Evolutionary conservation across 1,140 invertebrate genomes (phyloP), one percentile per base, ranked within the genome.

Genomic region (Drosophila gunungcola): DNA sequence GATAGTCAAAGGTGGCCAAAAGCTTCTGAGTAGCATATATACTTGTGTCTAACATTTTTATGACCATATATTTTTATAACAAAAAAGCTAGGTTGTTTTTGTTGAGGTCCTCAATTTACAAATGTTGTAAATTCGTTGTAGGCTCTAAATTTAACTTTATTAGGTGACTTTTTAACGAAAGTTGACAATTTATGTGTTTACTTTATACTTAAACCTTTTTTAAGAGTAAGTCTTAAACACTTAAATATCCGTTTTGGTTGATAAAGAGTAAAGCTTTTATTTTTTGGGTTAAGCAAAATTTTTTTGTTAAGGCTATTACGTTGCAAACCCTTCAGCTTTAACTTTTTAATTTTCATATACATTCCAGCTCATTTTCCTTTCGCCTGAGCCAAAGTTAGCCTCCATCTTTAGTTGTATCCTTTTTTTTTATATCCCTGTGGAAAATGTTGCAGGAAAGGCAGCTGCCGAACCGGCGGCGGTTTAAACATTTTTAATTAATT

Each of bases 401-500:
- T 27, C 46, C 7, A 34, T 43, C 52, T 56, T 62, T 55, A 13
- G 69, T 25, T 38, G 16, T 56, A 7, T 21, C 0, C 0, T 21
- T 51, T 60, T 70, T 46, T 36, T 25, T n/a, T 12, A 13, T 1
- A 9, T 25, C 41, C 46, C 21, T 39, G 3, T 3, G 11, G 42
- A 45, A 34, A 36, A 43, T 72, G 70, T 73, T 45, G 16, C 41
- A 46, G 53, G 27, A 69, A 56, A 48, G 29, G 54, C 73, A 76
- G 72, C 72, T 65, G 61, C 54, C 52, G 52, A 74, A 74, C 73
- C 73, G 39, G 60, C 81, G 77, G 60, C 54, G 77, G 48, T 81
- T 85, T 81, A 67, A 86, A 61, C 61, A 86, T 74, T 81, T 85
- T 85, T 85, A 85, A 85, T 85, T 85, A 85, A 85, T 85, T 85